A percentile compares a stretch with the other conserved stretches of the same genome.
Conservation (phyloP, 2,797 vertebrate species). For the Leptoclinus maculatus region DNA sequence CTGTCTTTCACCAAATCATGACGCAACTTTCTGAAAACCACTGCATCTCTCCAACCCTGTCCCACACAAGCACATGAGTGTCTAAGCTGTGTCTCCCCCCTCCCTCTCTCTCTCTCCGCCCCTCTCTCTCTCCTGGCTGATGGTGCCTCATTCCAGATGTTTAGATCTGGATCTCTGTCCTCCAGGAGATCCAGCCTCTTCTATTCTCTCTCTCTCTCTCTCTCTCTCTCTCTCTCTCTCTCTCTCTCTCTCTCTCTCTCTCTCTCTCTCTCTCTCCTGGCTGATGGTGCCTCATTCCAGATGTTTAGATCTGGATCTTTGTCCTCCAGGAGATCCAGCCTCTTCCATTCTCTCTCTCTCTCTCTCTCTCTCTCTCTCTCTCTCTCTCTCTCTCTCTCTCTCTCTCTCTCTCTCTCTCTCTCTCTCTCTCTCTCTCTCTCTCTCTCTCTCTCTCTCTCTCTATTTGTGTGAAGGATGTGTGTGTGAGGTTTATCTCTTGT, state of each 20-base stretch:
- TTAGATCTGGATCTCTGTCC: neutral
- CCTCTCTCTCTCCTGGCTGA: neutral
- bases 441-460: neutral
- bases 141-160: neutral
- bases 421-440: neutral
- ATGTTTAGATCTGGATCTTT: conserved; percentile 3
- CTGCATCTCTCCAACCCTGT: neutral
- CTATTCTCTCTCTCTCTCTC: neutral
- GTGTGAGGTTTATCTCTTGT: neutral
- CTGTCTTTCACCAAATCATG: neutral
- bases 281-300: neutral
- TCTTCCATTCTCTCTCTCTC: neutral
- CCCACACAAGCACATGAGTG: neutral
- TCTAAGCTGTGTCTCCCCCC: neutral
- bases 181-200: neutral
- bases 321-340: neutral
- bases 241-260: neutral
- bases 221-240: neutral
- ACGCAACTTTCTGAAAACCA: neutral
- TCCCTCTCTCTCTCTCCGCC: neutral
- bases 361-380: neutral
- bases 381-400: neutral
- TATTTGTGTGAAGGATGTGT: neutral
- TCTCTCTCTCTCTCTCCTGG: neutral
- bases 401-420: neutral